A percentile compares a stretch with the other conserved stretches of the same genome.
phyloP scores from a whole-genome alignment of 2,797 vertebrate genomes.

The Brotula barbata region DNA sequence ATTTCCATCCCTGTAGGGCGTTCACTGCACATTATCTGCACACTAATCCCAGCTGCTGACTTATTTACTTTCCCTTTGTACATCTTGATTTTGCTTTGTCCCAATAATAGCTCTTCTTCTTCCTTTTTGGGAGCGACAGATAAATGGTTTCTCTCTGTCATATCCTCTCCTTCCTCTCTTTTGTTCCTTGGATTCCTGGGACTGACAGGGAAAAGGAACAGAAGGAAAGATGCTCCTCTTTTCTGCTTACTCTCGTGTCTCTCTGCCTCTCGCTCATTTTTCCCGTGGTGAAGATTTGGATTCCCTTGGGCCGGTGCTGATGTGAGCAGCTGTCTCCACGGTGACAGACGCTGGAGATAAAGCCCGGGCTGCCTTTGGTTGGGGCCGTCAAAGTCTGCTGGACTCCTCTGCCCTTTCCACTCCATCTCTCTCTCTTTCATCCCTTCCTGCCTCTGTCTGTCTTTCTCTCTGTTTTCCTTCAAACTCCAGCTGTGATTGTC shows the following conservation, averaged over 20 bases:
- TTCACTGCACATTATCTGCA: conserved; percentile 38
- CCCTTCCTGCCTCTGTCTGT: conserved; percentile 33
- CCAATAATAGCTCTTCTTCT: conserved; percentile 11
- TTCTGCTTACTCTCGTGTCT: conserved; percentile 46
- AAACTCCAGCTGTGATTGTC: conserved; percentile 51
- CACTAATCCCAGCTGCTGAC: conserved; percentile 45
- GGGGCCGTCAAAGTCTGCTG: conserved; percentile 69
- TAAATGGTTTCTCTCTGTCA: conserved; percentile 45
- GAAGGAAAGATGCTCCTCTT: conserved; percentile 42
- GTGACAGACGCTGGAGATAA: conserved; percentile 78
- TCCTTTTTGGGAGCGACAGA: conserved; percentile 8
- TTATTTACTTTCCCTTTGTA: conserved; percentile 1
- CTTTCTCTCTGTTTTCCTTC: conserved; percentile 20
- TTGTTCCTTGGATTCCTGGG: conserved; percentile 40
- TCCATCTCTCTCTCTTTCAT: conserved; percentile 32
- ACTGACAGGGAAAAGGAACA: conserved; percentile 47
- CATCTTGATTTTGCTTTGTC: conserved; percentile 11
- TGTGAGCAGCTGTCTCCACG: conserved; percentile 77
- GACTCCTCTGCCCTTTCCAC: conserved; percentile 52
- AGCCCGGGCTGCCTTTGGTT: conserved; percentile 47
- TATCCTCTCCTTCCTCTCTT: conserved; percentile 11
- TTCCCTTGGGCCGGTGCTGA: conserved; percentile 73
- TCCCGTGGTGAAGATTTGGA: conserved; percentile 51
- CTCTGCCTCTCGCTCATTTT: conserved; percentile 32
- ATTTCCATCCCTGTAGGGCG: conserved; percentile 36